These are phyloP conservation scores for Eolophus roseicapilla DNA, from an alignment of 2,113 vertebrate genomes.

Conservation along the genomic window DNA sequence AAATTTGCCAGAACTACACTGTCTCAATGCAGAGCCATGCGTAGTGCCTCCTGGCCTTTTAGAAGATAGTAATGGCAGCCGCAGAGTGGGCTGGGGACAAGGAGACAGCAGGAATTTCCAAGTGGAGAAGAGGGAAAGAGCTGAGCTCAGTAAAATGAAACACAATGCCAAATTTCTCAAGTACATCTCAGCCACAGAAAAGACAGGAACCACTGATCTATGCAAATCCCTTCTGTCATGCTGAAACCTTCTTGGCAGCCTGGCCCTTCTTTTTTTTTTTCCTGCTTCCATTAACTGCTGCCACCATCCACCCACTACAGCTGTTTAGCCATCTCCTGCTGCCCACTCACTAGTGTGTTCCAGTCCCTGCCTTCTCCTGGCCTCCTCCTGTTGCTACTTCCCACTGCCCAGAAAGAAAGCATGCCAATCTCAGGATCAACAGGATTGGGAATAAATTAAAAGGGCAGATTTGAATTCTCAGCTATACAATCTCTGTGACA, in stretches of 20 bases:
- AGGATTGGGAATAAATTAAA: background rate
- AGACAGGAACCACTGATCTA: conserved; percentile 12
- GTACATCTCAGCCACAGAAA: background rate
- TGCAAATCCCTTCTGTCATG: conserved; percentile 28
- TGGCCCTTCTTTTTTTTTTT: background rate
- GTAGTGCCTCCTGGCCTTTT: background rate
- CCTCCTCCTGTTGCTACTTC: background rate
- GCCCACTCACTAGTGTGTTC: background rate
- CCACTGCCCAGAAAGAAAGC: background rate
- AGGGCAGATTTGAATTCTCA: background rate
- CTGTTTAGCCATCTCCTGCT: background rate
- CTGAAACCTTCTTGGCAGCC: conserved; percentile 10
- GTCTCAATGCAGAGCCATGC: rapidly evolving
- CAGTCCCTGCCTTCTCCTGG: background rate
- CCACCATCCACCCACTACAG: background rate
- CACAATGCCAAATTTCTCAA: background rate
- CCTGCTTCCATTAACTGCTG: background rate
- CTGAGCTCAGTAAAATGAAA: background rate
- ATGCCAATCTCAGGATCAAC: background rate
- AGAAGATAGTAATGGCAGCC: background rate
- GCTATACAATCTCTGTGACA: background rate
- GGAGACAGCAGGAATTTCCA: background rate
- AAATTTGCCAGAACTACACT: background rate
- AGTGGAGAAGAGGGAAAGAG: background rate
- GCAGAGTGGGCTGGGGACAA: background rate